Evolutionary conservation across 1,140 invertebrate species (phyloP).

Genomic region (Acromyrmex heyeri): DNA sequence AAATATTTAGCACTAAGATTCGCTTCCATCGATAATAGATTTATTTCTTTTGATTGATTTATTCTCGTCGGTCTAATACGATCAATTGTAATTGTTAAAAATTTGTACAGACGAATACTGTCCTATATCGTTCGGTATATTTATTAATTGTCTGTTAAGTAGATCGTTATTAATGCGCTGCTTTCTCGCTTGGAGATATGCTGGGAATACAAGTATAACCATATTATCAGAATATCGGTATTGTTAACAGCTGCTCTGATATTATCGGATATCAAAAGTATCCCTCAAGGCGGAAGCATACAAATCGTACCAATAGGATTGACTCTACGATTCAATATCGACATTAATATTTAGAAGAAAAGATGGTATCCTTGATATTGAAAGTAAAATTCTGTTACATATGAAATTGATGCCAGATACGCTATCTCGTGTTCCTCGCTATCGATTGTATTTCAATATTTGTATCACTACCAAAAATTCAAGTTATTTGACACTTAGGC

Average conservation of each 20-base stretch:
- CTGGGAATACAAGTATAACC: not conserved
- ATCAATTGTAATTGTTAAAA: no score
- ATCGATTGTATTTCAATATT: slow-evolving; percentile 14
- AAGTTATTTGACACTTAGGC: no score
- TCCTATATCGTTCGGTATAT: not conserved
- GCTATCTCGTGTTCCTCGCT: not conserved
- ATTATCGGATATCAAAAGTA: slow-evolving; percentile 40
- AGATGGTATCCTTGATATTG: slow-evolving; percentile 8
- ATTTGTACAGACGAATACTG: not conserved
- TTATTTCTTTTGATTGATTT: no score
- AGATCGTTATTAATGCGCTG: slow-evolving; percentile 14
- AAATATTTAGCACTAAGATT: no score
- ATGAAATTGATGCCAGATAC: not conserved
- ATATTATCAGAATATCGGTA: not conserved
- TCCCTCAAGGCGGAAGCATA: not conserved
- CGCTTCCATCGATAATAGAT: no score
- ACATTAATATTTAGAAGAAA: slow-evolving; percentile 35
- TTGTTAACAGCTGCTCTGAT: slow-evolving; percentile 17
- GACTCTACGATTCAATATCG: slow-evolving; percentile 30
- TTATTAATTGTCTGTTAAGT: not conserved
- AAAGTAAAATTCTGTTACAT: slow-evolving; percentile 24
- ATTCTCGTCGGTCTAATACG: no score
- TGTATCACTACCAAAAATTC: not conserved
- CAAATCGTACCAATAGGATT: not conserved
- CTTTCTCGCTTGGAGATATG: not conserved